Evolutionary conservation across 35 echinoderm and acorn worm genomes (phyloP).

Genomic region (Apostichopus japonicus): DNA sequence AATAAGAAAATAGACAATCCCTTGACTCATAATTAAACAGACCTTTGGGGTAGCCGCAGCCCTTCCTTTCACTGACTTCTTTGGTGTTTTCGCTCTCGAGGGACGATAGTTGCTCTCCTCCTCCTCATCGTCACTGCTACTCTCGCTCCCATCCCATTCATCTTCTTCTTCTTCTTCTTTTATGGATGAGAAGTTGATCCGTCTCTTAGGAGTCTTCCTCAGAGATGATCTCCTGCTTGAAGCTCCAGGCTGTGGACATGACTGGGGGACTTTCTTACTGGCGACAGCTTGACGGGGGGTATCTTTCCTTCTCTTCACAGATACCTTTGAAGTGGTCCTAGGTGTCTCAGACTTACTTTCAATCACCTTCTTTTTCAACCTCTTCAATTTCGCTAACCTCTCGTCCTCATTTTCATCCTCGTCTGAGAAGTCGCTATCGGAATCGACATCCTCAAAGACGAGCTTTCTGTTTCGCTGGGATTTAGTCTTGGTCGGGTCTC

Average conservation of each 20-base stretch:
- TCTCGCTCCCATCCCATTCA: not conserved
- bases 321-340: not conserved
- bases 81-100: too few relatives aligned
- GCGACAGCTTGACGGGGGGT: not conserved
- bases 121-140: constrained; percentile 36
- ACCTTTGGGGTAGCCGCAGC: too few relatives aligned
- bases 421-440: not conserved
- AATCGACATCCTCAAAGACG: not conserved
- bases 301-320: not conserved
- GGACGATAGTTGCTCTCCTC: too few relatives aligned
- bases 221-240: not conserved
- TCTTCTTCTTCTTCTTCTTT: constrained; percentile 48
- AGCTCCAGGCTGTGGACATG: not conserved
- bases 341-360: not conserved
- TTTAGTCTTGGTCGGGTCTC: not conserved
- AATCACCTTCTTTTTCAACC: not conserved
- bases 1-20: too few relatives aligned
- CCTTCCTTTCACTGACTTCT: too few relatives aligned
- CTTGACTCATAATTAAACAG: too few relatives aligned
- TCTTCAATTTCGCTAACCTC: not conserved
- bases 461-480: constrained; percentile 1
- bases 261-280: not conserved
- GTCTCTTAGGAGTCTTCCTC: not conserved
- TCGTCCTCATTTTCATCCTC: not conserved
- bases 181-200: constrained; percentile 39